phyloP scores from a whole-genome alignment of 1,140 invertebrate genomes.

The Bombus impatiens region DNA sequence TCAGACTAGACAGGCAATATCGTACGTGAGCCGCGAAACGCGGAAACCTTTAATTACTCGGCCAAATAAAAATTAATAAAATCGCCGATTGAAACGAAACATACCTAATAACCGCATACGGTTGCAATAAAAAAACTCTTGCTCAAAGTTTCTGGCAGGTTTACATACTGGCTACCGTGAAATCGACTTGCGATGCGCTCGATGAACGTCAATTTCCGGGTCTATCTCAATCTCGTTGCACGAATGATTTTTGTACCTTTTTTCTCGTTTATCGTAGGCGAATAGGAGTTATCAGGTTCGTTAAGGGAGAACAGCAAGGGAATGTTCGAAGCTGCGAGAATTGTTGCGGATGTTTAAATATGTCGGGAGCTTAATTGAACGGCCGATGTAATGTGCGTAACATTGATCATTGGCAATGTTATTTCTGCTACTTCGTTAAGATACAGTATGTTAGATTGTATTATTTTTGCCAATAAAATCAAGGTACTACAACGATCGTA shows the following conservation, averaged over 20 bases:
- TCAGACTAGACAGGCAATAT: slow-evolving; percentile 34
- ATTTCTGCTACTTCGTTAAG: not conserved
- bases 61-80: slow-evolving; percentile 26
- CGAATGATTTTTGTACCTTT: not conserved
- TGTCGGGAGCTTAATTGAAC: not conserved
- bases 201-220: slow-evolving; percentile 11
- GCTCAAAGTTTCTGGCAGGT: not conserved
- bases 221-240: slow-evolving; percentile 1
- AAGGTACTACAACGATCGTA: not conserved
- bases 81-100: not conserved
- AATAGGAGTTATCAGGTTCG: not conserved
- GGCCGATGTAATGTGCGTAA: not conserved
- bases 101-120: not conserved
- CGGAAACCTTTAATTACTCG: slow-evolving; percentile 20
- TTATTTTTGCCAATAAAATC: not conserved
- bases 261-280: not conserved
- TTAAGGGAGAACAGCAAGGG: not conserved
- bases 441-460: not conserved
- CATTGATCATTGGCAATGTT: not conserved
- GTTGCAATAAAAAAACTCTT: too few relatives aligned
- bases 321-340: not conserved
- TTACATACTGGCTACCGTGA: not conserved
- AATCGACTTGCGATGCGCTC: not conserved
- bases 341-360: slow-evolving; percentile 1
- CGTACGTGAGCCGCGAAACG: slow-evolving; percentile 33